Percentiles rank a stretch among this genome's conserved stretches.
phyloP scores from a whole-genome alignment of 2,888 invertebrate genomes.

The Eupithecia abbreviata region DNA sequence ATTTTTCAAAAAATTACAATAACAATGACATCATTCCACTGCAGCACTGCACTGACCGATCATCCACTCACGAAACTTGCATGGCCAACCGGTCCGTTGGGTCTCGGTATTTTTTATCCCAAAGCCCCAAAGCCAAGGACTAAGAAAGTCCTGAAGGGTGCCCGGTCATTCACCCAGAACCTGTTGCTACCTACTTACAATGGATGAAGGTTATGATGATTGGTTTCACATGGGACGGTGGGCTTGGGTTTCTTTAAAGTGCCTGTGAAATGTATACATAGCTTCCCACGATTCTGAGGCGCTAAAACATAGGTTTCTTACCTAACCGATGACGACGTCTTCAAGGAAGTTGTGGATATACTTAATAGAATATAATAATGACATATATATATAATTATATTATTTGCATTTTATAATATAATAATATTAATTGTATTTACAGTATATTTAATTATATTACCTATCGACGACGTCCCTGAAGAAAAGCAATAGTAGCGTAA shows the following conservation, averaged over 20 bases:
- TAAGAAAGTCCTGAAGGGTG: conserved; percentile 56
- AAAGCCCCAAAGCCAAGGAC: conserved; percentile 1
- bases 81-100: conserved; percentile 1
- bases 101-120: conserved; percentile 2
- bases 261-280: neutral
- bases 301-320: neutral
- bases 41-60: neutral
- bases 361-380: too few relatives aligned
- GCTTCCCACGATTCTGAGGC: neutral
- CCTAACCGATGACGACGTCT: neutral
- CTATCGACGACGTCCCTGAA: too few relatives aligned
- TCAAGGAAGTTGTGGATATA: too few relatives aligned
- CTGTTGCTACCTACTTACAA: conserved; percentile 46
- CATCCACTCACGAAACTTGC: neutral
- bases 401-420: too few relatives aligned
- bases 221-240: conserved; percentile 30
- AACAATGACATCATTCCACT: conserved; percentile 2
- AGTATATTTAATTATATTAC: too few relatives aligned
- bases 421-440: too few relatives aligned
- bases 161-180: conserved; percentile 55
- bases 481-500: too few relatives aligned
- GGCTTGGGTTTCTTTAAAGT: conserved; percentile 19
- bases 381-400: too few relatives aligned
- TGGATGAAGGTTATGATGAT: conserved; percentile 34
- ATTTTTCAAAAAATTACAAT: neutral